phyloP scores from a whole-genome alignment of 2,113 vertebrate species.

The Rafetus swinhoei region DNA sequence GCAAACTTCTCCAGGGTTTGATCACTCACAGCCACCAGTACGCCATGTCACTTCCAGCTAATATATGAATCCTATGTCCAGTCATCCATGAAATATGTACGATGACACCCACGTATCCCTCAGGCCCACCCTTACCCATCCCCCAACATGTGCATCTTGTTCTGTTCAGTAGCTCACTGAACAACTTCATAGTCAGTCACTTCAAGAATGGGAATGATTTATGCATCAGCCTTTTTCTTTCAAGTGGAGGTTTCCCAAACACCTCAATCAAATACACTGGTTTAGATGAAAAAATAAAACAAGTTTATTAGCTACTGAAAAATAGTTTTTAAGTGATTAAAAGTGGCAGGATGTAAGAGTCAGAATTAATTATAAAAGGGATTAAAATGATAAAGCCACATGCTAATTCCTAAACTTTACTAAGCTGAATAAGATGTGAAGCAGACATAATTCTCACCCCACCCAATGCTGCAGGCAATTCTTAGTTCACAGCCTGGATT shows the following conservation, averaged over 20 bases:
- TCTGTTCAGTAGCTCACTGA: background rate
- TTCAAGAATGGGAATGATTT: background rate
- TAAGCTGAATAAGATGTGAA: too few relatives aligned
- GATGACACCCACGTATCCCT: background rate
- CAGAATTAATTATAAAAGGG: too few relatives aligned
- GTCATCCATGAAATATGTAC: background rate
- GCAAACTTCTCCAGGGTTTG: background rate
- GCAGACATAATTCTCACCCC: too few relatives aligned
- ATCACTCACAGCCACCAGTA: background rate
- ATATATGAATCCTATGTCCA: background rate
- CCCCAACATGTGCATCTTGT: background rate
- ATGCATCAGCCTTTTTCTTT: background rate
- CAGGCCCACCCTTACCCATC: background rate
- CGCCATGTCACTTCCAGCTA: background rate
- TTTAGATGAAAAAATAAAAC: background rate
- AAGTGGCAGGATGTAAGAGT: too few relatives aligned
- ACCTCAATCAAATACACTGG: background rate
- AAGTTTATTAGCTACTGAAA: background rate
- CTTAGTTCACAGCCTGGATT: too few relatives aligned
- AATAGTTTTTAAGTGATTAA: too few relatives aligned
- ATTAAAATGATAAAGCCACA: too few relatives aligned
- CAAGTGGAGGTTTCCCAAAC: background rate
- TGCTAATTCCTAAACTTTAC: too few relatives aligned
- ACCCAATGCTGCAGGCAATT: too few relatives aligned
- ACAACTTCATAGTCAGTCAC: background rate